Base-by-base conservation (phyloP, 2,797 vertebrate species). In the Harpagifer antarcticus region DNA sequence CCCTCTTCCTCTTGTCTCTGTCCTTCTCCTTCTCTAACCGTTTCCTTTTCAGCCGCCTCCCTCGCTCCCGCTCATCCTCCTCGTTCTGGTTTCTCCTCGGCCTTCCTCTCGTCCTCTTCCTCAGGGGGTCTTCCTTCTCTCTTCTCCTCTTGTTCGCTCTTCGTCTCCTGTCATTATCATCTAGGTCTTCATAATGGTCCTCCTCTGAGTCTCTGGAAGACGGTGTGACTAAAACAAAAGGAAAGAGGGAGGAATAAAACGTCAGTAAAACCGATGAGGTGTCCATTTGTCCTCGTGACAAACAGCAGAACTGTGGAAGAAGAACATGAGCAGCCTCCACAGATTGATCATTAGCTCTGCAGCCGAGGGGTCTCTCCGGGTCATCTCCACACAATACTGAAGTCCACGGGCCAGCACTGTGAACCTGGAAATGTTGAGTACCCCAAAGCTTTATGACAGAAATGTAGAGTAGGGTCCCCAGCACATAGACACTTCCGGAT, bases 171-270 rank as follows among this genome's bases (percentile, higher is more conserved):
- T 76, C 67, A 0, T 92, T 89, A 1, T 90, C 95, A 0, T 94
- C 95, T 12, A 95, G 95, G 2, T 96, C 92, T 12, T 92, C 94
- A 0, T 96, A 94, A 7, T 93, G 91, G 5, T 92, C 90, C 2
- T 94, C 94, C 0, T 96, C 96, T 0, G 93, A 94, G 11, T 94
- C 96, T 31, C 92, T 94, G 55, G 92, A 92, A 1, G 89, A 89
- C 1, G 68, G 23, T 0, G 86, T 88, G 27, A 50, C 92, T 93
- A 43, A 49, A 65, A 57, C 44, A 50, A 53, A 71, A 55, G 54
- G 16, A 37, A 16, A 43, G 3, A 40, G 11, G 11, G 13, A 59
- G 7, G 19, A 37, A 37, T 37, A 9, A 37, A 37, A 37, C 14
- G 44, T 43, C 42, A 47, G 23, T 31, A 31, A 61, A 13, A 11